Conservation (phyloP, 2,797 vertebrate species). For the Tadarida brasiliensis region DNA sequence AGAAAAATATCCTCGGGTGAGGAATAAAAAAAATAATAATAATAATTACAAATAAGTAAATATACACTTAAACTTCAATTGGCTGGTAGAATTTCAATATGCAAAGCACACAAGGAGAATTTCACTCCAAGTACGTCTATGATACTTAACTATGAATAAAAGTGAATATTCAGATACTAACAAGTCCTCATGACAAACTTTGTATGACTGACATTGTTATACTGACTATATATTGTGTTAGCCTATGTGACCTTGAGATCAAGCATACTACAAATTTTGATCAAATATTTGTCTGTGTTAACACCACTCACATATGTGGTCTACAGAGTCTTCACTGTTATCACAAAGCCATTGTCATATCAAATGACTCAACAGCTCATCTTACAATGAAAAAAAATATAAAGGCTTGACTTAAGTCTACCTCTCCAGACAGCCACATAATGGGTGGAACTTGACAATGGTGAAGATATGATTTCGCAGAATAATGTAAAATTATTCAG, state of each 20-base stretch:
- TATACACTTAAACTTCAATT: neutral
- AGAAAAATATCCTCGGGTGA: no score
- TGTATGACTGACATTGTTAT: neutral
- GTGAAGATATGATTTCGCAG: neutral
- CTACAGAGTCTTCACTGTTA: neutral
- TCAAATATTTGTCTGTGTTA: neutral
- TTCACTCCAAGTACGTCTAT: neutral
- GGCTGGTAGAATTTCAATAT: neutral
- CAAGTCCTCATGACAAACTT: neutral
- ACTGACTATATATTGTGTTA: neutral
- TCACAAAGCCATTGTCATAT: neutral
- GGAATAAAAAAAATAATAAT: no score
- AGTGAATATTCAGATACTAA: constrained; percentile 19
- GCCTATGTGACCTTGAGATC: neutral
- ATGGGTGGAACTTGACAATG: neutral
- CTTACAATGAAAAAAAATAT: neutral
- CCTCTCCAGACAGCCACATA: neutral
- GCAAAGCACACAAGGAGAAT: neutral
- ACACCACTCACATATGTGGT: neutral
- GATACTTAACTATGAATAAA: neutral
- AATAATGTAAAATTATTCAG: neutral
- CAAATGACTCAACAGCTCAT: neutral
- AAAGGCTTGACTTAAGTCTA: neutral
- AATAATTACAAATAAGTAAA: neutral
- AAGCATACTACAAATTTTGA: neutral